A percentile compares a stretch with the other conserved stretches of the same genome.
Conservation (phyloP, 2,888 invertebrate species). For the Tachina fera region DNA sequence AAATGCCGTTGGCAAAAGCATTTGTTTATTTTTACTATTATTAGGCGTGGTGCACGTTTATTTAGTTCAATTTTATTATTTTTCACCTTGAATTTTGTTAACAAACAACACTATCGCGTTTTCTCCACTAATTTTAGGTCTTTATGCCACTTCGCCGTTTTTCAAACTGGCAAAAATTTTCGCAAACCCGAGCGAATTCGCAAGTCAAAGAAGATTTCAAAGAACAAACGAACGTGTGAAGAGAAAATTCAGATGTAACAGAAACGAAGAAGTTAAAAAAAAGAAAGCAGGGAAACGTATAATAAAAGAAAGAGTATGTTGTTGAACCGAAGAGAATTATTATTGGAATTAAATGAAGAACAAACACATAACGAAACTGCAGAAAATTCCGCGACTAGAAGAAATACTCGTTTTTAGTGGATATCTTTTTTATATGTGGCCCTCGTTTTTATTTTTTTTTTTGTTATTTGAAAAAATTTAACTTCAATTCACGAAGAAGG, state of each 20-base stretch:
- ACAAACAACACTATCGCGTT: constrained; percentile 70
- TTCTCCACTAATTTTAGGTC: constrained; percentile 69
- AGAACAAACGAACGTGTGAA: constrained; percentile 43
- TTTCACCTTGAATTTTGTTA: constrained; percentile 73
- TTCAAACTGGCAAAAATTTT: constrained; percentile 72
- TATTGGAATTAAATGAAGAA: constrained; percentile 16
- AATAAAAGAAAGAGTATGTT: constrained; percentile 23
- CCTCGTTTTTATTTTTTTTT: constrained; percentile 55
- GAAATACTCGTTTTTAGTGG: constrained; percentile 65
- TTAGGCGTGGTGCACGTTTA: constrained; percentile 1
- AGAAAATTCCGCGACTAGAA: constrained; percentile 70
- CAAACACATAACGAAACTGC: constrained; percentile 55
- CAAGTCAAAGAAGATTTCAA: constrained; percentile 61
- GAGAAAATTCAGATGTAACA: constrained; percentile 42
- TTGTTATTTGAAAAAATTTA: constrained; percentile 14
- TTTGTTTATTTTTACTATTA: neutral
- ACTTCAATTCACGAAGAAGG: neutral
- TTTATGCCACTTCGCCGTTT: constrained; percentile 70
- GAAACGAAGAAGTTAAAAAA: constrained; percentile 34
- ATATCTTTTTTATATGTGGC: constrained; percentile 46
- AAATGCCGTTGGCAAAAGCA: neutral
- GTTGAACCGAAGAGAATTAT: constrained; percentile 32
- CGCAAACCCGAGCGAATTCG: constrained; percentile 70
- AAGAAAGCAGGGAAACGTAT: constrained; percentile 18
- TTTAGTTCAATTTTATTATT: constrained; percentile 46